Evolutionary conservation across 2,888 invertebrate genomes (phyloP).

Genomic region (Nebria salina): DNA sequence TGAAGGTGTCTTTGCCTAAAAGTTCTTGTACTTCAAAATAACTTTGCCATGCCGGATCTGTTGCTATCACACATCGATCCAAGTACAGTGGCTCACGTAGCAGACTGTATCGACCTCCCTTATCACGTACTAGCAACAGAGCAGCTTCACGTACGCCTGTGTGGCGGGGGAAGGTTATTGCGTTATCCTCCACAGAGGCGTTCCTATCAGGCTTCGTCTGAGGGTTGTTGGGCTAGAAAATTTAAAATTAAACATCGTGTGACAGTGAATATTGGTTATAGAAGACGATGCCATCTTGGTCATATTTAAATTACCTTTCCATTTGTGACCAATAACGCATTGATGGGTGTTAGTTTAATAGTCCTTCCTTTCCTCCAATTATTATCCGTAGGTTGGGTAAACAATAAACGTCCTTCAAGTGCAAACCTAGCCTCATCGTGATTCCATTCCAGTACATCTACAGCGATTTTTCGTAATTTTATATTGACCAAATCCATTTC

Average conservation of each 20-base stretch:
- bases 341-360: slow-evolving; percentile 86
- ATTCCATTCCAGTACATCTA: slow-evolving; percentile 94
- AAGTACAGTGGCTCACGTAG: slow-evolving; percentile 90
- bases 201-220: slow-evolving; percentile 71
- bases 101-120: slow-evolving; percentile 86
- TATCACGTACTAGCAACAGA: slow-evolving; percentile 87
- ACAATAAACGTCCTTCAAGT: slow-evolving; percentile 87
- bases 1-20: slow-evolving; percentile 90
- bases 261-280: background rate
- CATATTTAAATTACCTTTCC: slow-evolving; percentile 75
- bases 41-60: slow-evolving; percentile 91
- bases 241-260: background rate
- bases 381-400: slow-evolving; percentile 90
- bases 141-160: slow-evolving; percentile 88
- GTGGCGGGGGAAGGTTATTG: slow-evolving; percentile 73
- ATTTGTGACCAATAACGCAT: slow-evolving; percentile 89
- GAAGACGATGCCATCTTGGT: background rate
- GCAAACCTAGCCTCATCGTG: slow-evolving; percentile 92
- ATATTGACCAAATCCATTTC: slow-evolving; percentile 91
- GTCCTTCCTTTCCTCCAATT: slow-evolving; percentile 91
- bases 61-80: slow-evolving; percentile 90
- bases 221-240: slow-evolving; percentile 71
- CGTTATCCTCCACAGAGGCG: slow-evolving; percentile 68
- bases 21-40: slow-evolving; percentile 96
- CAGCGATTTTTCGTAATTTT: slow-evolving; percentile 90